These are phyloP conservation scores for Sebastes itinus DNA, from an alignment of 2,797 vertebrate species.

Conservation along the genomic window DNA sequence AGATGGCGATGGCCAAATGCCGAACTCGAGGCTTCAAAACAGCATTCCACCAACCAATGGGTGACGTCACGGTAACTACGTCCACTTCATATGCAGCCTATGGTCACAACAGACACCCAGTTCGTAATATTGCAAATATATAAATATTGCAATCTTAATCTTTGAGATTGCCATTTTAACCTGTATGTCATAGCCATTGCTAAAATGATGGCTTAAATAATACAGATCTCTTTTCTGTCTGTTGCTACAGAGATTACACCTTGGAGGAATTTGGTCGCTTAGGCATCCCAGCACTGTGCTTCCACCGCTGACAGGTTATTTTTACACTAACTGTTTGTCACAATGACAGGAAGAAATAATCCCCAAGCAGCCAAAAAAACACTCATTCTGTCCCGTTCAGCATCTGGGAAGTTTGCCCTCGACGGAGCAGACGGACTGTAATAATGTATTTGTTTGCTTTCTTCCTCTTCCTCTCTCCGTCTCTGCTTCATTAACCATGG, in stretches of 20 bases:
- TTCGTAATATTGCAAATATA: too few relatives aligned
- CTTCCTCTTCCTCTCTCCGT: constrained; percentile 48
- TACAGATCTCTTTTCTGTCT: constrained; percentile 14
- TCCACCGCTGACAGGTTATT: constrained; percentile 52
- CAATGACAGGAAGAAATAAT: constrained; percentile 52
- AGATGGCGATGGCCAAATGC: too few relatives aligned
- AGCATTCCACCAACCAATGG: too few relatives aligned
- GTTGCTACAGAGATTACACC: constrained; percentile 40
- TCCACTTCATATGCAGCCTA: too few relatives aligned
- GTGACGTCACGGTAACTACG: too few relatives aligned
- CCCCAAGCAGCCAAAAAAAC: constrained; percentile 49
- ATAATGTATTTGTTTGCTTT: constrained; percentile 73
- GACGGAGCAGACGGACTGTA: constrained; percentile 57
- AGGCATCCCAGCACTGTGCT: constrained; percentile 17
- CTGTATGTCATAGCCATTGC: not conserved
- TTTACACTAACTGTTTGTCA: constrained; percentile 52
- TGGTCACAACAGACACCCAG: too few relatives aligned
- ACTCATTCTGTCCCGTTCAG: constrained; percentile 63
- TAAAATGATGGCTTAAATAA: not conserved
- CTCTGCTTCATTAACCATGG: constrained; percentile 71
- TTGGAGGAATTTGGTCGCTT: constrained; percentile 29
- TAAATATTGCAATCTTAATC: too few relatives aligned
- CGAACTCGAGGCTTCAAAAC: too few relatives aligned
- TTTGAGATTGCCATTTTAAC: not conserved
- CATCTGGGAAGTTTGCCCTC: constrained; percentile 68